phyloP scores from a whole-genome alignment of 64 coral and sea anemone species.

The Platygyra sinensis region DNA sequence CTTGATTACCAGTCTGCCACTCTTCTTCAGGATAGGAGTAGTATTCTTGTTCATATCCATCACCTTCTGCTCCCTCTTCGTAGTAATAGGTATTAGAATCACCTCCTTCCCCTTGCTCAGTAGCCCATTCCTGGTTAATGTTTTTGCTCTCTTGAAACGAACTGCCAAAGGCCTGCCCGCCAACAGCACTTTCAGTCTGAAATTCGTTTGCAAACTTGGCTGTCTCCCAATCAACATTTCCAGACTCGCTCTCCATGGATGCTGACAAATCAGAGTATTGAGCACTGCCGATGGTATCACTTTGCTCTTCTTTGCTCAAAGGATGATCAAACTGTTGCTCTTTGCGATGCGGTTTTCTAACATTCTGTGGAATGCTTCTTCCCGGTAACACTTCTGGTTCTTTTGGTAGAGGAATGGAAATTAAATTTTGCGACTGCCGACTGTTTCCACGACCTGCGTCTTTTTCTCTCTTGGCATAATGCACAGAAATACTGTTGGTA shows the following conservation, averaged over 20 bases:
- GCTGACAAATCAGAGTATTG: neutral
- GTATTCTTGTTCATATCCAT: conserved; percentile 29
- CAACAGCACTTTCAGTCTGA: neutral
- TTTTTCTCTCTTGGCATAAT: conserved; percentile 9
- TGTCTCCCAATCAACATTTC: conserved; percentile 22
- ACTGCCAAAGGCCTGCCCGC: neutral
- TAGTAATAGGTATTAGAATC: conserved; percentile 21
- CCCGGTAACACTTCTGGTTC: neutral
- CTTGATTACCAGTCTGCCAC: neutral
- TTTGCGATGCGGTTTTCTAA: neutral
- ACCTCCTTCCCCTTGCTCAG: neutral
- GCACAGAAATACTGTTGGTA: conserved; percentile 21
- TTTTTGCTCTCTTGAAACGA: neutral
- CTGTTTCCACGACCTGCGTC: neutral
- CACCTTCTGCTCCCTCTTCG: conserved; percentile 18
- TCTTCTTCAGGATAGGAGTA: conserved; percentile 8
- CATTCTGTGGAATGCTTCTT: neutral
- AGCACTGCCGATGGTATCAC: neutral
- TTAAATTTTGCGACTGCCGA: neutral
- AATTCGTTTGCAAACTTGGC: neutral
- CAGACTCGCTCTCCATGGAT: neutral
- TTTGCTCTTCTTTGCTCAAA: neutral
- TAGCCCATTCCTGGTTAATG: conserved; percentile 1
- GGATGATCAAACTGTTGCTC: neutral
- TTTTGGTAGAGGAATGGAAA: conserved; percentile 15